These are phyloP conservation scores for Mesaphorura yosii DNA, from an alignment of 1,140 invertebrate species.

Conservation along the genomic window DNA sequence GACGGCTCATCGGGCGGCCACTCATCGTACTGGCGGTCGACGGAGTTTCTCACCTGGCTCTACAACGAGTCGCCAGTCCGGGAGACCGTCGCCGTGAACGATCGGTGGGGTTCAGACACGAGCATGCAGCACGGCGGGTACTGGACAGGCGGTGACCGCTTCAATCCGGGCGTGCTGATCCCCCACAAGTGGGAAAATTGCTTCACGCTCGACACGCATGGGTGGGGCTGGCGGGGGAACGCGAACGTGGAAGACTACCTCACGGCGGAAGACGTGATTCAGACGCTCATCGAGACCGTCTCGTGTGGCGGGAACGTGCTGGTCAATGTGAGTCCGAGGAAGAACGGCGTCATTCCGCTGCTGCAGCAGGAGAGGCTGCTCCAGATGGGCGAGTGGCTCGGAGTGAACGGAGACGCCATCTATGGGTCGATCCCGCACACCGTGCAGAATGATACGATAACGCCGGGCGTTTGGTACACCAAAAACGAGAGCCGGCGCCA, in stretches of 20 bases:
- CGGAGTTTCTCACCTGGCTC: constrained; percentile 13
- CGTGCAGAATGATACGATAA: constrained; percentile 42
- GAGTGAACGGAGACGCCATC: constrained; percentile 47
- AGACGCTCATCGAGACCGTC: constrained; percentile 61
- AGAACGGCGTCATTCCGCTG: constrained; percentile 43
- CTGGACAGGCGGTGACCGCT: constrained; percentile 42
- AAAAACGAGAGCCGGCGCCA: neutral
- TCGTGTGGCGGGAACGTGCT: constrained; percentile 59
- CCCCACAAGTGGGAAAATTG: constrained; percentile 78
- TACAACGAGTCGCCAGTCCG: no score
- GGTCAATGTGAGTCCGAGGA: constrained; percentile 47
- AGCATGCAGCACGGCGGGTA: constrained; percentile 45
- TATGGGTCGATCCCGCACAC: constrained; percentile 40
- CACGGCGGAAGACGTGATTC: constrained; percentile 57
- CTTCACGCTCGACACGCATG: constrained; percentile 75
- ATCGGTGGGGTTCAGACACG: constrained; percentile 44
- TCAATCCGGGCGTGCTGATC: constrained; percentile 40
- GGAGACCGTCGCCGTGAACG: constrained; percentile 46
- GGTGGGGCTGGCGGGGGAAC: constrained; percentile 77
- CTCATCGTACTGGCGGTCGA: constrained; percentile 38
- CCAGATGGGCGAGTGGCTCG: constrained; percentile 45
- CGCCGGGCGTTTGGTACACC: constrained; percentile 34
- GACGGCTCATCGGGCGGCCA: constrained; percentile 49
- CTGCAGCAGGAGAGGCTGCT: constrained; percentile 48
- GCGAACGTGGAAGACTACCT: constrained; percentile 57